phyloP scores from a whole-genome alignment of 2,113 vertebrate genomes.

The Crypturellus undulatus region DNA sequence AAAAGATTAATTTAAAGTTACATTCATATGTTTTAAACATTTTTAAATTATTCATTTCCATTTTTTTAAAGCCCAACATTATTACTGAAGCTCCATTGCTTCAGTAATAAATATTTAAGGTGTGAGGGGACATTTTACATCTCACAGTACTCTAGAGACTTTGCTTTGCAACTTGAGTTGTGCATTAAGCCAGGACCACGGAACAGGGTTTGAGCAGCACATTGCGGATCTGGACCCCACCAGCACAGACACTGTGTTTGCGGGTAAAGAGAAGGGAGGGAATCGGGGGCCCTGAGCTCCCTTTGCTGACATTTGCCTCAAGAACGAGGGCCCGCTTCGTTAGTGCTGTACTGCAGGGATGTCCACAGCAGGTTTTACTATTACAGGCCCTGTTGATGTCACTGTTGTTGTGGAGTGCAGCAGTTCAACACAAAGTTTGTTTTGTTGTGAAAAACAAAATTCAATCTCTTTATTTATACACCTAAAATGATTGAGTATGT shows the following conservation, averaged over 20 bases:
- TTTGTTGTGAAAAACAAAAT: neutral
- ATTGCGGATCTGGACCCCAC: neutral
- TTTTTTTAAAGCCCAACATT: constrained; percentile 22
- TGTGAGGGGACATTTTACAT: constrained; percentile 26
- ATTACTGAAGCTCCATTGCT: neutral
- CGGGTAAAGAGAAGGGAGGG: neutral
- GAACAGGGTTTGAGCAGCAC: neutral
- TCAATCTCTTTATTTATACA: neutral
- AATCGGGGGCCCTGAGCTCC: neutral
- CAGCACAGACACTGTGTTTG: neutral
- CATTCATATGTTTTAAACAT: constrained; percentile 58
- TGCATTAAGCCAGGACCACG: neutral
- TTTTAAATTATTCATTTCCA: constrained; percentile 67
- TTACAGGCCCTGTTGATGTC: neutral
- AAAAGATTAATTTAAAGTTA: constrained; percentile 43
- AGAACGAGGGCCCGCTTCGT: neutral
- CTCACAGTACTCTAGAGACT: neutral
- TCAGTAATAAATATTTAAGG: constrained; percentile 63
- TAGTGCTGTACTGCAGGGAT: neutral
- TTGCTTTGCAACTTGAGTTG: neutral
- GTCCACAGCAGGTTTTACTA: neutral
- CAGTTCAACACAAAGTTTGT: neutral
- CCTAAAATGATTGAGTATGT: neutral
- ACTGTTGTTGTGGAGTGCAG: accelerated
- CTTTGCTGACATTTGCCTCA: neutral